Percentiles rank a stretch among this genome's conserved stretches.
Evolutionary conservation across 1,140 invertebrate genomes (phyloP).

Genomic region (Xylocopa sonorina): DNA sequence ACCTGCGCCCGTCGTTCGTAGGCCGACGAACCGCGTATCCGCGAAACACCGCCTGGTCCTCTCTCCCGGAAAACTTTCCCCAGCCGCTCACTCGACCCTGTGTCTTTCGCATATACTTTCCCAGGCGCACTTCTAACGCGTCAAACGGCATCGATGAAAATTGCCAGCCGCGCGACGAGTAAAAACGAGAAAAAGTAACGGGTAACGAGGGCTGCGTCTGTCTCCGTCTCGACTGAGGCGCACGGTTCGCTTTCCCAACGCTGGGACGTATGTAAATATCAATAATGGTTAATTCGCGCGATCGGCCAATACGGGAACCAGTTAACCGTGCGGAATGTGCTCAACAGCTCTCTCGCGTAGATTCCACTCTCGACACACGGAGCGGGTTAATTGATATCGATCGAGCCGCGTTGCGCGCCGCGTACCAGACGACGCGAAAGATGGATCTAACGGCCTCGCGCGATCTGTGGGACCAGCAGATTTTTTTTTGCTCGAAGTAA

Average conservation of each 20-base stretch:
- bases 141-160: too few relatives aligned
- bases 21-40: neutral
- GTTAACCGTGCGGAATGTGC: neutral
- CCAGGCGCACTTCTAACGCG: neutral
- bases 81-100: too few relatives aligned
- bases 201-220: neutral
- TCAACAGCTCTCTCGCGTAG: neutral
- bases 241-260: neutral
- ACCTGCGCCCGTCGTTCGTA: neutral
- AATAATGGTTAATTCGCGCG: neutral
- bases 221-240: neutral
- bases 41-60: neutral
- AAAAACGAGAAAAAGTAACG: too few relatives aligned
- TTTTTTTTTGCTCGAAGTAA: too few relatives aligned
- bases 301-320: neutral
- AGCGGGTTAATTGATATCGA: slow-evolving; percentile 40
- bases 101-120: too few relatives aligned
- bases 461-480: neutral
- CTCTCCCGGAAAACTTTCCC: neutral
- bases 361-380: slow-evolving; percentile 1
- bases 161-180: neutral
- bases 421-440: neutral
- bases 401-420: neutral
- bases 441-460: too few relatives aligned
- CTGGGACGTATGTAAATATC: neutral